Conservation (phyloP, 2,797 vertebrate genomes). For the Acanthurus tractus region DNA sequence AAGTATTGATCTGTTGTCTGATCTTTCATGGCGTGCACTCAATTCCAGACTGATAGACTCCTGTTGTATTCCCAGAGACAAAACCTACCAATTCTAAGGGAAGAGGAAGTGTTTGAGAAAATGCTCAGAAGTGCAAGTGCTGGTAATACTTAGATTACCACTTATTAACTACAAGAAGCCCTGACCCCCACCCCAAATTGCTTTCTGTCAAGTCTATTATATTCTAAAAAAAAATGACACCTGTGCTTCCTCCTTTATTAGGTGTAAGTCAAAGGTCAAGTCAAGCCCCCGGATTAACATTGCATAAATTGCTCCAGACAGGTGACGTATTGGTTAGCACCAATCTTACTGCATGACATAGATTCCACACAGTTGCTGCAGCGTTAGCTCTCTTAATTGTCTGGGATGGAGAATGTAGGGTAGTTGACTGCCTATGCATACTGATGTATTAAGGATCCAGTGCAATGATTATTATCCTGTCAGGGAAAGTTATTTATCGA, state of each 20-base stretch:
- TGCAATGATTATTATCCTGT: slow-evolving; percentile 44
- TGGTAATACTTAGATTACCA: slow-evolving; percentile 30
- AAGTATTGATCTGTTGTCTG: slow-evolving; percentile 84
- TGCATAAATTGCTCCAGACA: slow-evolving; percentile 26
- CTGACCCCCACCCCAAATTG: background rate
- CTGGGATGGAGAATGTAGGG: slow-evolving; percentile 28
- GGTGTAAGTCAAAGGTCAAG: background rate
- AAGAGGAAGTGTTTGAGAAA: slow-evolving; percentile 36
- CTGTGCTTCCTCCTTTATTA: background rate
- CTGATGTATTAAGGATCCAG: slow-evolving; percentile 45
- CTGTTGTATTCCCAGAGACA: slow-evolving; percentile 60
- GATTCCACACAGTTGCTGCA: slow-evolving; percentile 27
- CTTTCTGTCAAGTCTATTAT: background rate
- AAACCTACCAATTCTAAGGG: slow-evolving; percentile 29
- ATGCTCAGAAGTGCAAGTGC: slow-evolving; percentile 22
- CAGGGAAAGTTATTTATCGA: slow-evolving; percentile 49
- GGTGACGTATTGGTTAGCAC: slow-evolving; percentile 25
- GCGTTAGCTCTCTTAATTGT: slow-evolving; percentile 34
- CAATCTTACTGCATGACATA: slow-evolving; percentile 15
- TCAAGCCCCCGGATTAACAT: background rate
- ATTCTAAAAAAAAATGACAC: background rate
- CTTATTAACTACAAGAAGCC: slow-evolving; percentile 24
- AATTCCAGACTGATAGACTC: slow-evolving; percentile 78
- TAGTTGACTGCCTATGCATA: slow-evolving; percentile 47
- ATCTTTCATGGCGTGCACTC: slow-evolving; percentile 80